Base-by-base conservation (phyloP, 2,888 invertebrate genomes). In the Tenthredo notha region DNA sequence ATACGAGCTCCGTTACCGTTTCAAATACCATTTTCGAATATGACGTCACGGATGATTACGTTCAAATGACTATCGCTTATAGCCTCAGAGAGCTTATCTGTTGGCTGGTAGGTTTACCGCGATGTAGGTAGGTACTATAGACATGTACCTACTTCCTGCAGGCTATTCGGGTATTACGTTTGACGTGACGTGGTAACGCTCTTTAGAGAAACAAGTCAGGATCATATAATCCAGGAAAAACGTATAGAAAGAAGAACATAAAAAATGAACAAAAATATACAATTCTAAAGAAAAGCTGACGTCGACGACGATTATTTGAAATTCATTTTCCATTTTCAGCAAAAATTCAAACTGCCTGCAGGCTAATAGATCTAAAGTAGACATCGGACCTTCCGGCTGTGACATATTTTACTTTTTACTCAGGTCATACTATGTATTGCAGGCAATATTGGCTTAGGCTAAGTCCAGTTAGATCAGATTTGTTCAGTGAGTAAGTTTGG, bases 1-100 rank as follows among this genome's bases (percentile, higher is more conserved):
- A 50, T 74, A 77, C 29, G 77, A 54, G 29, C 54, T 43, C 10
- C 77, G 18, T 18, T 33, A 21, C 43, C 37, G 61, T 80, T 80
- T 65, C 47, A 80, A 33, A 43, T 10, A 40, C 80, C 61, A 80
- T 80, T 80, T 80, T 80, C 40, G 61, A 80, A 61, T 65, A 37
- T 80, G 37, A 65, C 80, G 37, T 80, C 80, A 58, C 65, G 80
- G 80, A 80, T 80, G 80, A 80, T 61, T 65, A 65, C 80, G 80
- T 65, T 61, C 40, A 58, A 80, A 80, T 80, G 80, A 80, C 80
- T 80, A 61, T 80, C 80, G 80, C 61, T 61, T 77, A 54, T 77
- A 25, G 77, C 75, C 37, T 74, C 18, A 18, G 54, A 6, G 47
- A 43, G 77, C 77, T 77, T 77, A 77, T 77, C 77, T 75, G 43